Percentiles rank a stretch among this genome's conserved stretches.
Evolutionary conservation across 2,113 vertebrate genomes (phyloP).

Genomic region (Mastomys coucha): DNA sequence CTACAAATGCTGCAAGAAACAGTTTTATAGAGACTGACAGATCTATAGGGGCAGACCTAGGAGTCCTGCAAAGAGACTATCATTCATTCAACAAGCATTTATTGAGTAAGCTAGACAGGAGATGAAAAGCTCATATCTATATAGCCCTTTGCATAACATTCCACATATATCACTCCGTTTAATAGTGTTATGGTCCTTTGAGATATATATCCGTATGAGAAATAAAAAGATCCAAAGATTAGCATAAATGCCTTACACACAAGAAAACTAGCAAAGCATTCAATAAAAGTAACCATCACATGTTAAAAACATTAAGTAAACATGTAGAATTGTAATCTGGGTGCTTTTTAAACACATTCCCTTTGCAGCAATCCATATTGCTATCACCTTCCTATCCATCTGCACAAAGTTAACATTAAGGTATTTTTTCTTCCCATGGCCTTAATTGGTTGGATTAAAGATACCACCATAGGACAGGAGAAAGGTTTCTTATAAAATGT

Average conservation of each 20-base stretch:
- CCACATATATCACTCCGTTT: conserved; percentile 42
- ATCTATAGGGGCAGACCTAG: conserved; percentile 16
- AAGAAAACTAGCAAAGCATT: background rate
- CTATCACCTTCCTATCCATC: background rate
- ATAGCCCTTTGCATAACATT: background rate
- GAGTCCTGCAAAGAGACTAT: conserved; percentile 47
- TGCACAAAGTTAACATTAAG: background rate
- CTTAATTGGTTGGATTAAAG: conserved; percentile 8
- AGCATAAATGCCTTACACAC: background rate
- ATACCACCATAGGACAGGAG: background rate
- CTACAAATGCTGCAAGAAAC: conserved; percentile 36
- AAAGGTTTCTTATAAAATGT: background rate
- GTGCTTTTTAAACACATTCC: background rate
- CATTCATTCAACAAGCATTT: conserved; percentile 64
- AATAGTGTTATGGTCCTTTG: conserved; percentile 4
- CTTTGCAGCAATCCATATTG: background rate
- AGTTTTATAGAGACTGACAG: conserved; percentile 57
- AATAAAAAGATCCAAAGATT: conserved; percentile 6
- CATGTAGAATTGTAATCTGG: background rate
- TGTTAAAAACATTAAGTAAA: background rate
- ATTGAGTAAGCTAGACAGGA: conserved; percentile 55
- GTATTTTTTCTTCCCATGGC: background rate
- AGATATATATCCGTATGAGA: background rate
- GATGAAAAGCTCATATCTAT: conserved; percentile 27
- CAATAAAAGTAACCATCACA: background rate